These are phyloP conservation scores for Eupsilia transversa DNA, from an alignment of 2,888 invertebrate species.

Conservation along the genomic window DNA sequence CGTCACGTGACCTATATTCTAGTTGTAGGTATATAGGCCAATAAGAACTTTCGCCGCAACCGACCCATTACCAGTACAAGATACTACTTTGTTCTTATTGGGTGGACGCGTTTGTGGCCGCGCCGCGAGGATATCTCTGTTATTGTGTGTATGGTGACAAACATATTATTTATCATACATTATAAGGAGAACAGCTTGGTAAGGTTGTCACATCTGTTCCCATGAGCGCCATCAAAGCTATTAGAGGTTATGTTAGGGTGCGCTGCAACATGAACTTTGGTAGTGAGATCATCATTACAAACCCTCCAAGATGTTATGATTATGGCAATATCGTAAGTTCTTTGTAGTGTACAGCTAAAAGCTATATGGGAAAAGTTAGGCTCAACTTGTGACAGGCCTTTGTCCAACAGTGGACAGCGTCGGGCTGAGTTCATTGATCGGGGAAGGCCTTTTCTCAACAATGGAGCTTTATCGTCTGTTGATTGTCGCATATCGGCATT, in stretches of 20 bases:
- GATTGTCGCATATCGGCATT: constrained; percentile 22
- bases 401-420: not conserved
- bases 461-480: constrained; percentile 38
- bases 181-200: constrained; percentile 1
- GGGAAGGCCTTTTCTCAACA: constrained; percentile 5
- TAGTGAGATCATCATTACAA: constrained; percentile 19
- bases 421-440: constrained; percentile 30
- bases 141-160: constrained; percentile 20
- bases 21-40: constrained; percentile 58
- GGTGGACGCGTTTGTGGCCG: constrained; percentile 36
- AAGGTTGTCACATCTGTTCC: constrained; percentile 25
- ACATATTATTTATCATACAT: constrained; percentile 6
- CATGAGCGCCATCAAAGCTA: constrained; percentile 26
- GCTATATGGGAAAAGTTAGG: not conserved
- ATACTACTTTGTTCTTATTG: constrained; percentile 51
- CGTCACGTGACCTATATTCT: constrained; percentile 70
- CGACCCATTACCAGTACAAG: constrained; percentile 44
- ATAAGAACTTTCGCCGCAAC: constrained; percentile 58
- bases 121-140: constrained; percentile 21
- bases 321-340: constrained; percentile 13
- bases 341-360: not conserved
- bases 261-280: constrained; percentile 29
- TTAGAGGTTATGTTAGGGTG: constrained; percentile 30
- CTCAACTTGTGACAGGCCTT: constrained; percentile 7
- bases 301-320: constrained; percentile 12